Conservation (phyloP, 2,888 invertebrate species). For the Junonia oenone region DNA sequence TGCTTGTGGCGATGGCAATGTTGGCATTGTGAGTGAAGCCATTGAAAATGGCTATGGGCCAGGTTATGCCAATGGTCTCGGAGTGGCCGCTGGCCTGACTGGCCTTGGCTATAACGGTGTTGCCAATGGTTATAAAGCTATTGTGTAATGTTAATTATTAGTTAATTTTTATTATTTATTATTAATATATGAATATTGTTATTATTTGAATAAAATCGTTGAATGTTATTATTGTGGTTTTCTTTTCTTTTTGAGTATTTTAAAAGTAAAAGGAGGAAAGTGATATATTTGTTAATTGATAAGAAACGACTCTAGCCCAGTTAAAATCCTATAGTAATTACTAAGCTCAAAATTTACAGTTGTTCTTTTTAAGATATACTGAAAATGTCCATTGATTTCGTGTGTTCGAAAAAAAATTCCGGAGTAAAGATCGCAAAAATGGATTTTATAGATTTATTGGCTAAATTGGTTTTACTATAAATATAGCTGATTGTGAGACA, state of each 20-base stretch:
- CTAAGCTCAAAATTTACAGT: too few relatives aligned
- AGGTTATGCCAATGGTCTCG: not conserved
- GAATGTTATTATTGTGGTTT: not conserved
- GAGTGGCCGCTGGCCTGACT: not conserved
- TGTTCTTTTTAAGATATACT: too few relatives aligned
- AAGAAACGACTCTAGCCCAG: too few relatives aligned
- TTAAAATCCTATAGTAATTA: too few relatives aligned
- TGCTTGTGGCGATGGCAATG: constrained; percentile 30
- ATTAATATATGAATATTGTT: not conserved
- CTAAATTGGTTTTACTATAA: too few relatives aligned
- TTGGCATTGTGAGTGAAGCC: constrained; percentile 31
- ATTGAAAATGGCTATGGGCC: constrained; percentile 11
- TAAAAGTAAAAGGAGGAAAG: too few relatives aligned
- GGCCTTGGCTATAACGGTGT: constrained; percentile 1
- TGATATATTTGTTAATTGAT: too few relatives aligned
- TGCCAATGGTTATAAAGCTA: not conserved
- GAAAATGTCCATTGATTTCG: too few relatives aligned
- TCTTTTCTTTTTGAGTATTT: not conserved
- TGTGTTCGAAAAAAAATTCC: too few relatives aligned
- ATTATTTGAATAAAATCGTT: not conserved
- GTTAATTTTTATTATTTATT: not conserved
- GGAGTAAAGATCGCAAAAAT: too few relatives aligned
- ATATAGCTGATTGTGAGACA: too few relatives aligned
- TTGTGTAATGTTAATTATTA: not conserved
- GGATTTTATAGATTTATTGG: too few relatives aligned